Evolutionary conservation across 2,888 invertebrate genomes (phyloP).

Genomic region (Parnassius apollo): DNA sequence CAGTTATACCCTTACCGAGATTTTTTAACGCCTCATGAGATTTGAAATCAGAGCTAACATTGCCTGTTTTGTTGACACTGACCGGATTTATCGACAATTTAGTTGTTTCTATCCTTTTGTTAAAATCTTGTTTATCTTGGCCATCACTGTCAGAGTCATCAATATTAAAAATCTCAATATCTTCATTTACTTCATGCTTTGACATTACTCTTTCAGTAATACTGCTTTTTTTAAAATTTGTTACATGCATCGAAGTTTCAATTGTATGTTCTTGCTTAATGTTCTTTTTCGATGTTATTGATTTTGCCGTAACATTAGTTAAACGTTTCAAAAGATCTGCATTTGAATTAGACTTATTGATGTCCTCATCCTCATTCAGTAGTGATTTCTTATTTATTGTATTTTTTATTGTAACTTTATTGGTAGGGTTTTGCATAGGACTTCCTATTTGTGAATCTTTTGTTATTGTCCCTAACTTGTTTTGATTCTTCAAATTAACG

Average conservation of each 20-base stretch:
- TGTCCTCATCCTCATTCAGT: conserved; percentile 29
- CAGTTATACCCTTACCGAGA: conserved; percentile 53
- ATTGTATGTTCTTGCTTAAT: conserved; percentile 31
- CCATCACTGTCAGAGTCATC: conserved; percentile 72
- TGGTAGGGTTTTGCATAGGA: conserved; percentile 26
- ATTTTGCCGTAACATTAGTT: conserved; percentile 57
- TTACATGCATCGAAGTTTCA: conserved; percentile 29
- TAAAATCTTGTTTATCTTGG: conserved; percentile 26
- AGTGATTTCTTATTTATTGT: conserved; percentile 26
- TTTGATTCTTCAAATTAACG: conserved; percentile 23
- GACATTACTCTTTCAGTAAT: conserved; percentile 34
- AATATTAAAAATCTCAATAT: conserved; percentile 66
- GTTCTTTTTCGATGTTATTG: conserved; percentile 32
- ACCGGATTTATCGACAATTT: conserved; percentile 27
- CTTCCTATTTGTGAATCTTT: conserved; percentile 21
- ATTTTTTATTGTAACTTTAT: conserved; percentile 29
- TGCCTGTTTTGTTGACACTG: conserved; percentile 21
- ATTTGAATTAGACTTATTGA: conserved; percentile 37
- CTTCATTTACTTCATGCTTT: conserved; percentile 44
- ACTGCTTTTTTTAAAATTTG: conserved; percentile 34
- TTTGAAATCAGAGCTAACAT: conserved; percentile 13
- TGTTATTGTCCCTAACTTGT: conserved; percentile 19
- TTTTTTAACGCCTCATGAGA: conserved; percentile 46
- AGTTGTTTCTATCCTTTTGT: conserved; percentile 17
- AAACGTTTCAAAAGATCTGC: conserved; percentile 53